A percentile compares a stretch with the other conserved stretches of the same genome.
These are phyloP conservation scores for Menidia beryllina DNA, from an alignment of 2,113 vertebrate genomes.

Conservation along the genomic window DNA sequence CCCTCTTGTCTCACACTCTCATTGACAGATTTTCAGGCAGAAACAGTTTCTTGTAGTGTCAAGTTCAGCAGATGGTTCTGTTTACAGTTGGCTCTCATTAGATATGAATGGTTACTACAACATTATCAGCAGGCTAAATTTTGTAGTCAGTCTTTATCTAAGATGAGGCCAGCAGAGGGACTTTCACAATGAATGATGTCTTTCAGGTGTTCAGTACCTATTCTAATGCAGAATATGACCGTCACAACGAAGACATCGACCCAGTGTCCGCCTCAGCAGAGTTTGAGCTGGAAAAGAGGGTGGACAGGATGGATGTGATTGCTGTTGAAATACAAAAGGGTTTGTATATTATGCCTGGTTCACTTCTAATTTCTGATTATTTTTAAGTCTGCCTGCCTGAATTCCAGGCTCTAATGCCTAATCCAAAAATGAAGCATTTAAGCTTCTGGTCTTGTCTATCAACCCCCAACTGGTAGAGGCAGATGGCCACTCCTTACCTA, in stretches of 20 bases:
- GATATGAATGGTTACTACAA: background rate
- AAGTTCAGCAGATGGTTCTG: constrained; percentile 43
- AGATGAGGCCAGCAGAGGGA: background rate
- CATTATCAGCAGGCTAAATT: background rate
- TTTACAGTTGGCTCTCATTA: constrained; percentile 17
- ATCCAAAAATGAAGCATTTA: background rate
- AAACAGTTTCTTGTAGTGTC: constrained; percentile 56
- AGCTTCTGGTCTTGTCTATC: too few species aligned
- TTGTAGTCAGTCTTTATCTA: constrained; percentile 5
- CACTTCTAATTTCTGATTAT: background rate
- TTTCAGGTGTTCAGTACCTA: constrained; percentile 85
- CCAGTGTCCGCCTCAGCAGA: constrained; percentile 92
- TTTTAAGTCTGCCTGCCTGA: background rate
- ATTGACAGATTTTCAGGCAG: constrained; percentile 41
- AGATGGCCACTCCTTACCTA: too few species aligned
- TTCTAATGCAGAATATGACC: constrained; percentile 89
- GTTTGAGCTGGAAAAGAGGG: constrained; percentile 92
- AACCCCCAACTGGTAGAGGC: too few species aligned
- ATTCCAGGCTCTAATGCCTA: background rate
- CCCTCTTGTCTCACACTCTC: constrained; percentile 5
- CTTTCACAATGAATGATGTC: background rate
- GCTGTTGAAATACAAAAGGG: constrained; percentile 92
- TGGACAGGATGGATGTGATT: constrained; percentile 92
- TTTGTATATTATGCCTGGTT: constrained; percentile 44
- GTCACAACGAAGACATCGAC: constrained; percentile 90